Evolutionary conservation across 1,140 invertebrate genomes (phyloP), one percentile per base, ranked within the genome.

Genomic region (Pachypsylla venusta): DNA sequence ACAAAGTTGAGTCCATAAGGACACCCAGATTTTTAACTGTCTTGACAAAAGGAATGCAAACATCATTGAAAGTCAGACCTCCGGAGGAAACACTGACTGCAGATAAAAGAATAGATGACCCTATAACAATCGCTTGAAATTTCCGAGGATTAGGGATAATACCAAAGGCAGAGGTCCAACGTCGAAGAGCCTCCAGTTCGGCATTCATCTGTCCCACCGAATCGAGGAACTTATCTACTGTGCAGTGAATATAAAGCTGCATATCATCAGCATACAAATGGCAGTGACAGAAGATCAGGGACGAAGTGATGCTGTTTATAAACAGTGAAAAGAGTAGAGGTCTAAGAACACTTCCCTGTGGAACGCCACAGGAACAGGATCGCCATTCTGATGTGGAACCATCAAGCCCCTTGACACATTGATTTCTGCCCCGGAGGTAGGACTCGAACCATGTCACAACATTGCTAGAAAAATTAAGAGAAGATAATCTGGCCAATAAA

Each of bases 401-500:
- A 35, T 35, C 16, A 35, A 16, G 16, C 10, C 30, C 30, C 16
- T 35, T 35, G 30, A 35, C 48, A 53, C 13, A 7, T 22, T 53
- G 48, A 5, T 22, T 13, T 12, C 48, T 5, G 20, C 20, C 16
- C 14, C 5, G 13, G 5, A 53, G 16, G 16, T 53, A 53, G 13
- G 48, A 53, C 5, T 5, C 5, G 48, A 53, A 53, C 48, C 48
- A 53, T 14, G 13, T 12, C 12, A 13, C 20, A 12, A 22, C 48
- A 53, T 13, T 14, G 5, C 12, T 5, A 12, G 48, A 53, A 22
- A 53, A 14, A 14, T 53, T 53, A 5, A 53, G 16, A 22, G 13
- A 13, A 7, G 10, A 14, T 19, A 65, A 25, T 42, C 59, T 59
- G 1, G 2, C 1, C 1, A 62, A 12, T 3, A 64, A 27, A 1